Base-by-base conservation (phyloP, 2,888 invertebrate genomes). In the Rhingia campestris region DNA sequence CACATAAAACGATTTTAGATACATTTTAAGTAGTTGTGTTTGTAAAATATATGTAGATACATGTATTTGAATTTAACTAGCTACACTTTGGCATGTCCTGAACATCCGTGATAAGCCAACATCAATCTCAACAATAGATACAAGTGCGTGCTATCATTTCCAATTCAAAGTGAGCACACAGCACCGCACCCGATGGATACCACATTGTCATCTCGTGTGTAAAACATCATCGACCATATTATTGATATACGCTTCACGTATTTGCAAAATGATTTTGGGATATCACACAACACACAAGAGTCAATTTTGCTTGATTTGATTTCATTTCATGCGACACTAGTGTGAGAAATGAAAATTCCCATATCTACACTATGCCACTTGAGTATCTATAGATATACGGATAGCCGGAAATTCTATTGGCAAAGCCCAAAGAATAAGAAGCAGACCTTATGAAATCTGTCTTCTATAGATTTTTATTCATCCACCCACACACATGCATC, bases 251-350 rank as follows among this genome's bases (percentile, higher is more conserved):
- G 56, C 32, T 69, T 45, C 64, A 70, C 59, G 75, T 81, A 81
- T 66, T 37, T 70, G 53, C 22, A 45, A 70, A 81, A 76, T 77
- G 47, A 61, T 81, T 81, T 77, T 22, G 37, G 49, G 22, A 22
- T 22, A 77, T 81, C 47, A 53, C 61, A 49, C 47, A 64, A 41
- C 54, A 59, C 39, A 61, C 37, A 43, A 58, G 70, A 81, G 76
- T 81, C 81, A 77, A 72, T 81, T 72, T 81, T 72, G 66, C 64
- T 76, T 81, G 77, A 81, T 81, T 81, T 81, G 66, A 70, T 77
- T 76, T 76, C 66, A 35, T 76, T 76, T 61, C 66, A 72, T 76
- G 54, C 66, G 81, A 70, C 66, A 72, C 66, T 32, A 66, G 64
- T 59, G 32, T 54, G 37, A 41, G 58, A 45, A 54, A 64, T 51